These are phyloP conservation scores for Cygnus atratus DNA, from an alignment of 2,113 vertebrate genomes.

Conservation along the genomic window DNA sequence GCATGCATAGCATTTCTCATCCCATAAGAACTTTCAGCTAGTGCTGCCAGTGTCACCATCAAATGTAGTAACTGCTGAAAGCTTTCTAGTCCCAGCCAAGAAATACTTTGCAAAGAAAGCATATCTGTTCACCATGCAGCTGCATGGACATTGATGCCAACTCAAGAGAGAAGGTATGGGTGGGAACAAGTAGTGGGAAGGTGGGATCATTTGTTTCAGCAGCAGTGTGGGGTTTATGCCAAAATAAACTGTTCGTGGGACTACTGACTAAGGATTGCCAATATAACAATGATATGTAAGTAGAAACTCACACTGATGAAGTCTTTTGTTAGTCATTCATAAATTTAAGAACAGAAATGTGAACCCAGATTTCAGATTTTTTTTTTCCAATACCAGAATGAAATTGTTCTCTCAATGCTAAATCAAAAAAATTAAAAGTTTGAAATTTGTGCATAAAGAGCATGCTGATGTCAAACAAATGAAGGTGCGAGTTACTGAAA, in stretches of 20 bases:
- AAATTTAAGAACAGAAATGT: neutral
- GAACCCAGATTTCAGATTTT: neutral
- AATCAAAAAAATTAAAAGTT: neutral
- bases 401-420: neutral
- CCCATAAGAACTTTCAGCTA: neutral
- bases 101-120: neutral
- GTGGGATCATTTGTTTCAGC: neutral
- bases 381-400: neutral
- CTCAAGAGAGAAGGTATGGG: neutral
- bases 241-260: neutral
- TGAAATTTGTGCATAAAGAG: neutral
- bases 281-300: neutral
- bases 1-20: neutral
- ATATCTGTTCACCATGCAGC: neutral
- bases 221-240: neutral
- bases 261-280: neutral
- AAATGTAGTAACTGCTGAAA: slow-evolving; percentile 3
- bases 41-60: neutral
- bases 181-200: neutral
- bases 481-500: neutral
- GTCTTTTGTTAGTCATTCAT: neutral
- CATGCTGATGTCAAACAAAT: neutral
- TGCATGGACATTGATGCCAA: neutral
- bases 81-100: neutral
- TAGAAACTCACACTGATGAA: slow-evolving; percentile 15